Evolutionary conservation across 2,797 vertebrate species (phyloP).

Genomic region (Myotis vivesi): DNA sequence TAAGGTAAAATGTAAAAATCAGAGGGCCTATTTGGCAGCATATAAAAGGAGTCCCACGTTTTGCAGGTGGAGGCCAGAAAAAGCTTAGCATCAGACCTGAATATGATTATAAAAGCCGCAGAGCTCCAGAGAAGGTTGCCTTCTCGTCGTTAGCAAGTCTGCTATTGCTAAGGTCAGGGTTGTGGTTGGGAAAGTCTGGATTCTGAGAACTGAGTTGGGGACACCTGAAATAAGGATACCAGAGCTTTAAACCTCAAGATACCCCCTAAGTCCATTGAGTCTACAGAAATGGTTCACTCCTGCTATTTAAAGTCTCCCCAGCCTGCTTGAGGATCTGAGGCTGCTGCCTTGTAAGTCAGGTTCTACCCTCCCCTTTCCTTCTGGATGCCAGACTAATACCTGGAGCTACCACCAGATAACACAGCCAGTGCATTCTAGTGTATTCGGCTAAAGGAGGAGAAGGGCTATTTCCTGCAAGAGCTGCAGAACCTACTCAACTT

Average conservation of each 20-base stretch:
- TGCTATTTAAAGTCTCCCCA: neutral
- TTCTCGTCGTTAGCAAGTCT: neutral
- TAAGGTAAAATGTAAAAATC: constrained; percentile 39
- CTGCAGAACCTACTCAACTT: neutral
- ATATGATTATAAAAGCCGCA: neutral
- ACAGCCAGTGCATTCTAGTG: neutral
- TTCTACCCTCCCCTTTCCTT: neutral
- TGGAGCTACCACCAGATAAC: neutral
- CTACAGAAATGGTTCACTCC: neutral
- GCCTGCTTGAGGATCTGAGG: neutral
- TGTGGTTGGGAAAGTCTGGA: neutral
- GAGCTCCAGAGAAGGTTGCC: neutral
- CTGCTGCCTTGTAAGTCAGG: neutral
- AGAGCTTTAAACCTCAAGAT: neutral
- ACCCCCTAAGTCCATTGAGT: neutral
- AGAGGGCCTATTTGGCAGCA: neutral
- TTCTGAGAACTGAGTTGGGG: neutral
- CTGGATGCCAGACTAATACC: neutral
- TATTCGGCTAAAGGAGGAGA: neutral
- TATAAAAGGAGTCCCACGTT: neutral
- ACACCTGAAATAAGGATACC: neutral
- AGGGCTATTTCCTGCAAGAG: neutral
- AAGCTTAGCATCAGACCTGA: neutral
- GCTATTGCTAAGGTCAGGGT: neutral
- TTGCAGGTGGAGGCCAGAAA: neutral